These are phyloP conservation scores for Eledona agricola DNA, from an alignment of 2,888 invertebrate genomes.

Conservation along the genomic window DNA sequence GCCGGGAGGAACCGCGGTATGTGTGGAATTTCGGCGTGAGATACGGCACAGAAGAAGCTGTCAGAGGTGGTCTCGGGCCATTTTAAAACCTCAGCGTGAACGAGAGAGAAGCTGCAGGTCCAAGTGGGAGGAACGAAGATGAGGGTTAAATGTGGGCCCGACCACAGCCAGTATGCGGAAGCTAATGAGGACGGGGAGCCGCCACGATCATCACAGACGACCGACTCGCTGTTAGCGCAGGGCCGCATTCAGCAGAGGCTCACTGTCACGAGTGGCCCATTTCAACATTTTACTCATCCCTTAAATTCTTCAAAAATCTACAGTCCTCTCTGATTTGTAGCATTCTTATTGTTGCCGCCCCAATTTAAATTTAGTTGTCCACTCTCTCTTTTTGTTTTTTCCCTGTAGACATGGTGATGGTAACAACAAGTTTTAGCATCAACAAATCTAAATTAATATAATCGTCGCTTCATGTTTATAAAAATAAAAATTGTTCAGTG, in stretches of 20 bases:
- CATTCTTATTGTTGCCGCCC: too few species aligned
- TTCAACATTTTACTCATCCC: too few species aligned
- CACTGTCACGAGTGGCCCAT: too few species aligned
- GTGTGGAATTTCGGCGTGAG: slow-evolving; percentile 38
- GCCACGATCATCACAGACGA: slow-evolving; percentile 47
- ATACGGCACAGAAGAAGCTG: slow-evolving; percentile 32
- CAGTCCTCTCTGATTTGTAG: too few species aligned
- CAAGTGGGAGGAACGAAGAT: slow-evolving; percentile 8
- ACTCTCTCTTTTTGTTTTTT: too few species aligned
- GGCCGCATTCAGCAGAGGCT: slow-evolving; percentile 19
- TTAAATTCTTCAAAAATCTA: too few species aligned
- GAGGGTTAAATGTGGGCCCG: slow-evolving; percentile 34
- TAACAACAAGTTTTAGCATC: too few species aligned
- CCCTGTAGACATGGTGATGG: too few species aligned
- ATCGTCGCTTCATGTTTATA: too few species aligned
- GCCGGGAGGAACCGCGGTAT: slow-evolving; percentile 17
- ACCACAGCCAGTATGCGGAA: slow-evolving; percentile 48
- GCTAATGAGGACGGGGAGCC: slow-evolving; percentile 51
- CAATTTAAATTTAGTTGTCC: too few species aligned
- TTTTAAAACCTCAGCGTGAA: slow-evolving; percentile 18
- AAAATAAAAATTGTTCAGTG: too few species aligned
- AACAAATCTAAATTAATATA: too few species aligned
- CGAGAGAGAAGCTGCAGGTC: slow-evolving; percentile 14
- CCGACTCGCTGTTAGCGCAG: slow-evolving; percentile 39
- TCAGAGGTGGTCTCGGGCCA: slow-evolving; percentile 34